Percentiles rank a stretch among this genome's conserved stretches.
These are phyloP conservation scores for Bombycilla garrulus DNA, from an alignment of 2,113 vertebrate species.

Conservation along the genomic window DNA sequence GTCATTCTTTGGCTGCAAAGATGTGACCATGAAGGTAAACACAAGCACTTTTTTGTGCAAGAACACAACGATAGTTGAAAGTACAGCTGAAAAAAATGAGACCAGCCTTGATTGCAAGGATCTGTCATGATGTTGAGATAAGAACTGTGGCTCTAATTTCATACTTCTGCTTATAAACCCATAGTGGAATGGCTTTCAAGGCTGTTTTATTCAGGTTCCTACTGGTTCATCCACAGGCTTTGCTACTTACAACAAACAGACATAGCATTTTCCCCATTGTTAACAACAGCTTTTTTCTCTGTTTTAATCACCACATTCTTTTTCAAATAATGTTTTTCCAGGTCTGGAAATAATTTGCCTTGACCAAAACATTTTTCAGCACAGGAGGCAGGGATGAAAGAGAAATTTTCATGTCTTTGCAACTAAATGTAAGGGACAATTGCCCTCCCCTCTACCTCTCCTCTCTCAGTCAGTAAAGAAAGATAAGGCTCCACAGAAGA, in stretches of 20 bases:
- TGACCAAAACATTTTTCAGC: neutral
- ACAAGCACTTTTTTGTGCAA: neutral
- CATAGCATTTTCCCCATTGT: neutral
- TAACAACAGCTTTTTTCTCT: neutral
- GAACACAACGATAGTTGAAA: neutral
- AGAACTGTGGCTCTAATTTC: neutral
- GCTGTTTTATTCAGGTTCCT: neutral
- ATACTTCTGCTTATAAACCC: neutral
- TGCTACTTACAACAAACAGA: neutral
- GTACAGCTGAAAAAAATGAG: neutral
- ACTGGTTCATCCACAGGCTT: neutral
- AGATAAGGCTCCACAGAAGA: neutral
- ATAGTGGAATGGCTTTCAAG: neutral
- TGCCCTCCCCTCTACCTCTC: neutral
- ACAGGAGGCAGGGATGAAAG: neutral
- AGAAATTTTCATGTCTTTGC: neutral
- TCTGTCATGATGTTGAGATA: neutral
- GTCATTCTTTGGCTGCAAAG: neutral
- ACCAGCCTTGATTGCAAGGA: neutral
- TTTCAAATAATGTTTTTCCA: neutral
- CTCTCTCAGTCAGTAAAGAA: neutral
- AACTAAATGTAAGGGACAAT: neutral
- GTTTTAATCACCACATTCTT: neutral
- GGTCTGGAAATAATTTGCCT: neutral
- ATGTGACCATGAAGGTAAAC: accelerated